Base-by-base conservation (phyloP, 2,888 invertebrate genomes). In the Caprella mutica region DNA sequence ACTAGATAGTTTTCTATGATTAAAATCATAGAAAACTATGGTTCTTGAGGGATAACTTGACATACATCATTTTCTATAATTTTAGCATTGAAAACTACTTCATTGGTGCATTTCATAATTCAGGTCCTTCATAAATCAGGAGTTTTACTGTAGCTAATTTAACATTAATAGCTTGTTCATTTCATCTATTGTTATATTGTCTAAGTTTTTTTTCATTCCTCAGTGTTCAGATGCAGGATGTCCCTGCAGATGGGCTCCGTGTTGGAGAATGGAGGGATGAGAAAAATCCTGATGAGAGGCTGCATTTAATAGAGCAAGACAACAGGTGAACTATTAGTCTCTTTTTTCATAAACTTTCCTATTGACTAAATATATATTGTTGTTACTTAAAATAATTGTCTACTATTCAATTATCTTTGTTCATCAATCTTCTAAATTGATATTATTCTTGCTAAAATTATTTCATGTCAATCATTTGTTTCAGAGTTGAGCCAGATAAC, bases 201-300 rank as follows among this genome's bases (percentile, higher is more conserved):
- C 27, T 29, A 23, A 27, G 14, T 50, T 52, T 9, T 55, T 19
- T 21, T 44, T 35, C 5, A 21, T 29, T 29, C 21, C 52, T 9
- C 56, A 69, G 89, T 66, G 97, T 98, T 0, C 97, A 98, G 75
- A 93, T 98, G 92, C 87, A 93, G 51, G 89, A 92, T 70, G 84
- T 92, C 2, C 94, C 94, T 14, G 83, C 83, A 5, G 92, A 93
- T 69, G 81, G 83, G 51, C 75, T 88, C 52, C 81, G 81, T 2
- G 80, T 83, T n/a, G 83, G 84, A 62, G 79, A 80, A 57, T 79
- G 69, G 61, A 82, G 82, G 64, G 86, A 88, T 5, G 89, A 90
- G 60, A 80, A 83, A 0, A 88, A 91, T 73, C 86, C 88, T 0
- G 91, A 92, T 67, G 81, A 86, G 0, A 75, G 86, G 52, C 80